These are phyloP conservation scores for Galaxias olidus DNA, from an alignment of 2,797 vertebrate genomes.

Conservation along the genomic window DNA sequence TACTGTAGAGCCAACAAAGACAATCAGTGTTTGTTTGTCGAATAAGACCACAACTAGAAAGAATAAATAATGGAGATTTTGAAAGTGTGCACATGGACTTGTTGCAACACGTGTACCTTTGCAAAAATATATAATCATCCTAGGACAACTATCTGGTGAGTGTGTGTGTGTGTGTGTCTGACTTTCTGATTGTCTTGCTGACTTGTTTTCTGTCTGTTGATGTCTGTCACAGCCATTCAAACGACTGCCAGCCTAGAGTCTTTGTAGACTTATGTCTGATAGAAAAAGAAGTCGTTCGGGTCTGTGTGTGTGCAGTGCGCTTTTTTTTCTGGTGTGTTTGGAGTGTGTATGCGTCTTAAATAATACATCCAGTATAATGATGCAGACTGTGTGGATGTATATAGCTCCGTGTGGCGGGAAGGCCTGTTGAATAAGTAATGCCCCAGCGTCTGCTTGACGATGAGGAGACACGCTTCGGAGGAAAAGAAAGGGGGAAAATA, in stretches of 20 bases:
- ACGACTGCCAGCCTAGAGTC: too few relatives aligned
- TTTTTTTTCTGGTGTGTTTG: constrained; percentile 52
- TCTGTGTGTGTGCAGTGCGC: constrained; percentile 4
- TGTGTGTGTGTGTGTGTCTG: constrained; percentile 9
- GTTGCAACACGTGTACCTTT: too few relatives aligned
- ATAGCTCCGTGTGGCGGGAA: constrained; percentile 64
- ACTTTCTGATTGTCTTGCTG: too few relatives aligned
- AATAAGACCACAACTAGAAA: too few relatives aligned
- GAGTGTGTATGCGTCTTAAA: constrained; percentile 60
- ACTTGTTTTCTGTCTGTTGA: too few relatives aligned
- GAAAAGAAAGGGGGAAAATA: constrained; percentile 10
- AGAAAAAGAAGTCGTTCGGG: neutral
- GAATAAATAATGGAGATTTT: too few relatives aligned
- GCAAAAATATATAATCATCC: too few relatives aligned
- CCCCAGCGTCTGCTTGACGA: constrained; percentile 50
- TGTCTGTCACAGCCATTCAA: too few relatives aligned
- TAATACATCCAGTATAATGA: constrained; percentile 78
- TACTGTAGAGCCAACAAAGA: too few relatives aligned
- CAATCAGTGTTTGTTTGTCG: too few relatives aligned
- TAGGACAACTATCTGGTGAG: constrained; percentile 1
- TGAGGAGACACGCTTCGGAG: constrained; percentile 42
- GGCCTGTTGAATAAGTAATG: constrained; percentile 78
- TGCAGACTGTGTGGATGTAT: constrained; percentile 71
- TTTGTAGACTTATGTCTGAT: too few relatives aligned
- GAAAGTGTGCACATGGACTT: too few relatives aligned